Conservation (phyloP, 1,140 invertebrate genomes). For the Harlomillsia oculata region DNA sequence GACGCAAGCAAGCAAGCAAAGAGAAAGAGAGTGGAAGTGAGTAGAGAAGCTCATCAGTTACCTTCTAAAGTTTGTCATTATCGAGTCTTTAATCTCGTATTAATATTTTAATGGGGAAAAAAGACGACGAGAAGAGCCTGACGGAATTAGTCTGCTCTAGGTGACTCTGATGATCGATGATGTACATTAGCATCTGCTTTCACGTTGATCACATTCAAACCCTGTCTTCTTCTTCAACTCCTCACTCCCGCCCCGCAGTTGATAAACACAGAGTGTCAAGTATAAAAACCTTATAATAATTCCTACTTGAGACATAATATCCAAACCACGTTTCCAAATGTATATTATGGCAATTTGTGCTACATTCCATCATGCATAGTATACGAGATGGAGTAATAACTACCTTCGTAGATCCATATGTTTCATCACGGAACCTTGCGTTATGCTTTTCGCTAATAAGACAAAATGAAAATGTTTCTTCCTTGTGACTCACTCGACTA, state of each 20-base stretch:
- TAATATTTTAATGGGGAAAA: conserved; percentile 33
- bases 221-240: background rate
- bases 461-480: no score
- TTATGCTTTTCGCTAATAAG: no score
- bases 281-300: no score
- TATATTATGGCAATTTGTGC: no score
- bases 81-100: conserved; percentile 33
- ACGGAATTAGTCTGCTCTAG: conserved; percentile 31
- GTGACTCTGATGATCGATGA: conserved; percentile 29
- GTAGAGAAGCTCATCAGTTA: conserved; percentile 27
- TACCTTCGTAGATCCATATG: no score
- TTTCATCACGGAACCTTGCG: no score
- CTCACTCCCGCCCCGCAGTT: background rate
- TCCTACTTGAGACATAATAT: no score
- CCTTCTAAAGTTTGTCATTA: conserved; percentile 33
- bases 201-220: conserved; percentile 15
- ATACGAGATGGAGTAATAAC: no score
- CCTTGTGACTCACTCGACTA: no score
- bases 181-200: conserved; percentile 23
- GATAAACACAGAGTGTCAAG: no score
- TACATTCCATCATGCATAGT: no score
- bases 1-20: background rate
- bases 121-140: conserved; percentile 23
- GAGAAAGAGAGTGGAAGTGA: conserved; percentile 3
- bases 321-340: no score